Conservation (phyloP, 2,888 invertebrate genomes). For the Tetragnatha montana region DNA sequence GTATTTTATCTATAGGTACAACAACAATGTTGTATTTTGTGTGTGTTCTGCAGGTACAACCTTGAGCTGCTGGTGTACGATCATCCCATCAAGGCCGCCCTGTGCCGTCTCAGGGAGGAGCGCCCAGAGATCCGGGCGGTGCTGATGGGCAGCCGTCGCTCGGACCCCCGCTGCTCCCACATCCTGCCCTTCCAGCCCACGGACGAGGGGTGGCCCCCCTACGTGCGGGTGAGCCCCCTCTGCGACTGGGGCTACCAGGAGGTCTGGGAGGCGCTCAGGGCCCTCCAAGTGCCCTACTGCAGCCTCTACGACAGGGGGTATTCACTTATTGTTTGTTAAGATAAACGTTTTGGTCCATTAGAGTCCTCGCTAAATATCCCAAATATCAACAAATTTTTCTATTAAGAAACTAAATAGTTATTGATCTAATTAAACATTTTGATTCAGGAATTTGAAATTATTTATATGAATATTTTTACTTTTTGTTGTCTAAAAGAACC, state of each 20-base stretch:
- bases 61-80: slow-evolving; percentile 83
- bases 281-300: slow-evolving; percentile 90
- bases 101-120: slow-evolving; percentile 81
- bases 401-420: no score
- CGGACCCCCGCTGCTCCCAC: slow-evolving; percentile 87
- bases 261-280: slow-evolving; percentile 91
- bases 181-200: slow-evolving; percentile 84
- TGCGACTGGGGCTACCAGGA: slow-evolving; percentile 94
- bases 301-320: slow-evolving; percentile 91
- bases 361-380: no score
- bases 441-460: no score
- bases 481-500: no score
- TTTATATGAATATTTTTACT: no score
- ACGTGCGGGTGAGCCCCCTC: slow-evolving; percentile 91
- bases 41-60: slow-evolving; percentile 80
- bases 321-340: no score
- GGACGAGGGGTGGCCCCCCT: slow-evolving; percentile 91
- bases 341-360: no score
- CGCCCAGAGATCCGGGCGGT: slow-evolving; percentile 84
- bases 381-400: no score
- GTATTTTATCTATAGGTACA: no score
- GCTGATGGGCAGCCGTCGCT: slow-evolving; percentile 92
- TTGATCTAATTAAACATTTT: no score
- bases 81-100: slow-evolving; percentile 84
- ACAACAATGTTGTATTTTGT: not conserved